Evolutionary conservation across 2,797 vertebrate species (phyloP).

Genomic region (Enteromius viviparus): DNA sequence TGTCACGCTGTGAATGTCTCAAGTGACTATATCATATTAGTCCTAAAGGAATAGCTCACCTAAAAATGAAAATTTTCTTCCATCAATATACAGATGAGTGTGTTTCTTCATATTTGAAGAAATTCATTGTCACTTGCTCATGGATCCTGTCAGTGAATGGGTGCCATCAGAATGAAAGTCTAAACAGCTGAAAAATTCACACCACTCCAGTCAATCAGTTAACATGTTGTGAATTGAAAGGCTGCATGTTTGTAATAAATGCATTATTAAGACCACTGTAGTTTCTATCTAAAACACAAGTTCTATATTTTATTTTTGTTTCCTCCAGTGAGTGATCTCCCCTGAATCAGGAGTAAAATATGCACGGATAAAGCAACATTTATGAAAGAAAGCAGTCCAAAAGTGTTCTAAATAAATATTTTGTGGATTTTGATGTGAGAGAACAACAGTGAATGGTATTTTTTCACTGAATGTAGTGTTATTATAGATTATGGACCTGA

Average conservation of each 20-base stretch:
- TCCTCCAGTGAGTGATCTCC: neutral
- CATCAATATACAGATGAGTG: neutral
- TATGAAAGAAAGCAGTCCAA: neutral
- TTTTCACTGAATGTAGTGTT: neutral
- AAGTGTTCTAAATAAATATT: neutral
- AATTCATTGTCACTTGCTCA: neutral
- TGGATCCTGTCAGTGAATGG: neutral
- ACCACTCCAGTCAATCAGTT: neutral
- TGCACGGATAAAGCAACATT: too few relatives aligned
- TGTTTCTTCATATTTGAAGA: neutral
- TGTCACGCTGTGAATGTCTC: too few relatives aligned
- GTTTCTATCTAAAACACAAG: too few relatives aligned
- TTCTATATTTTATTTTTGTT: neutral
- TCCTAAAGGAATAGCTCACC: too few relatives aligned
- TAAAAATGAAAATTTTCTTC: too few relatives aligned
- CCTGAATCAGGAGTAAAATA: too few relatives aligned
- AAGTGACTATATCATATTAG: too few relatives aligned
- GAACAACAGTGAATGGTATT: neutral
- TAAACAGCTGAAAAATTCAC: neutral
- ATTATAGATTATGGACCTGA: neutral
- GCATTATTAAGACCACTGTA: too few relatives aligned
- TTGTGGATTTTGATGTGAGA: neutral
- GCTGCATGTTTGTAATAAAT: neutral
- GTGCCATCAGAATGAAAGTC: neutral
- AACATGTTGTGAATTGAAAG: neutral